These are phyloP conservation scores for Nomada ruficornis DNA, from an alignment of 2,888 invertebrate genomes.

Conservation along the genomic window DNA sequence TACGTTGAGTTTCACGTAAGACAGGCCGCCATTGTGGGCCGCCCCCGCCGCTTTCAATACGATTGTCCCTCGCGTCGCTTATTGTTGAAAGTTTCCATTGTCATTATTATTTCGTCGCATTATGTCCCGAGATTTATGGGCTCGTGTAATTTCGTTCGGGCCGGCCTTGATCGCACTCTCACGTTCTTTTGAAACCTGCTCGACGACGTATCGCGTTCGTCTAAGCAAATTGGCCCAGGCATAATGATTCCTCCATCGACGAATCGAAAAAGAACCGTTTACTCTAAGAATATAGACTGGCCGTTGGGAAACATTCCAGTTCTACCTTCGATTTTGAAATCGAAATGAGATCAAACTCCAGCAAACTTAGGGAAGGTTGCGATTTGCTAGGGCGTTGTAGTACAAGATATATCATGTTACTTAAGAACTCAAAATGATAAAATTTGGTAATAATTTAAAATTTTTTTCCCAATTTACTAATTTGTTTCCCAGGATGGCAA, in stretches of 20 bases:
- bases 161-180: constrained; percentile 44
- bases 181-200: constrained; percentile 6
- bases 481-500: not conserved
- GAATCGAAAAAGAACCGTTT: not conserved
- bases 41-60: constrained; percentile 81
- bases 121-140: constrained; percentile 80
- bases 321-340: no score
- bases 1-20: constrained; percentile 68
- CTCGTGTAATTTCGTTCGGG: constrained; percentile 73
- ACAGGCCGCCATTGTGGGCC: constrained; percentile 75
- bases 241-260: not conserved
- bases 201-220: constrained; percentile 19
- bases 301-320: not conserved
- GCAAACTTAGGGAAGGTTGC: not conserved
- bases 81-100: constrained; percentile 84
- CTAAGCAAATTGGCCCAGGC: not conserved
- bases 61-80: constrained; percentile 81
- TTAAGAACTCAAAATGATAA: no score
- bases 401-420: no score
- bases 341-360: not conserved
- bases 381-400: no score
- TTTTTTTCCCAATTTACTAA: not conserved
- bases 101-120: constrained; percentile 83
- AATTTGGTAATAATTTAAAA: not conserved
- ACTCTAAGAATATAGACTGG: not conserved